Percentiles rank a stretch among this genome's conserved stretches.
These are phyloP conservation scores for Rhynchopsitta pachyrhyncha DNA, from an alignment of 2,113 vertebrate genomes.

Conservation along the genomic window DNA sequence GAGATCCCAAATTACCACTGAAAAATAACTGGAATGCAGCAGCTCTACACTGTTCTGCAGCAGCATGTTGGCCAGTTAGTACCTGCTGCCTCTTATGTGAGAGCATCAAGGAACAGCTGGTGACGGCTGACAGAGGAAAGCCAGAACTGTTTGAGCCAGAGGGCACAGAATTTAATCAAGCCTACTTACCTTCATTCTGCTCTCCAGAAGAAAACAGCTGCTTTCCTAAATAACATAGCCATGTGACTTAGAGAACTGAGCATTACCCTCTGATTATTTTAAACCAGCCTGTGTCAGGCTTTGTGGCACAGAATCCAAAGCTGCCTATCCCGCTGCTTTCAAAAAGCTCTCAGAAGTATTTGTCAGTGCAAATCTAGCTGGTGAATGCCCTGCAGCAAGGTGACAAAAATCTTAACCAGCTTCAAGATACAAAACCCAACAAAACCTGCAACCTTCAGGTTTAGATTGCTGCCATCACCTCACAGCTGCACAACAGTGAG, in stretches of 20 bases:
- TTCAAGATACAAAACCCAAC: not conserved
- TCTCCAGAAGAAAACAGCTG: not conserved
- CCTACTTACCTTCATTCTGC: not conserved
- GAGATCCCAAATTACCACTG: not conserved
- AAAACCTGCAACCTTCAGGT: not conserved
- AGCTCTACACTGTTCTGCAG: not conserved
- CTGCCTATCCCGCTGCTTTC: not conserved
- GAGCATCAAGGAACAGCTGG: not conserved
- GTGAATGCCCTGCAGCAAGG: not conserved
- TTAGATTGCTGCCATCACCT: not conserved
- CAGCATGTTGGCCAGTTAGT: not conserved
- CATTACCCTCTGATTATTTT: not conserved
- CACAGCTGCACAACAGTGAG: not conserved
- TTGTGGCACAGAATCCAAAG: not conserved
- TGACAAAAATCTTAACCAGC: not conserved
- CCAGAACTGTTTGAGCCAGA: not conserved
- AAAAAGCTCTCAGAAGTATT: not conserved
- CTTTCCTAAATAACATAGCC: slow-evolving; percentile 30
- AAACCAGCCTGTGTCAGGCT: not conserved
- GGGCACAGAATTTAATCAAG: not conserved
- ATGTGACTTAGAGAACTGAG: not conserved
- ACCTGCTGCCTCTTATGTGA: not conserved
- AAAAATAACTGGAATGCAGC: not conserved
- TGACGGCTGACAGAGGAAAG: not conserved
- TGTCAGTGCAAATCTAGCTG: not conserved